Conservation (phyloP, 2,113 vertebrate species). For the Zapus hudsonius region DNA sequence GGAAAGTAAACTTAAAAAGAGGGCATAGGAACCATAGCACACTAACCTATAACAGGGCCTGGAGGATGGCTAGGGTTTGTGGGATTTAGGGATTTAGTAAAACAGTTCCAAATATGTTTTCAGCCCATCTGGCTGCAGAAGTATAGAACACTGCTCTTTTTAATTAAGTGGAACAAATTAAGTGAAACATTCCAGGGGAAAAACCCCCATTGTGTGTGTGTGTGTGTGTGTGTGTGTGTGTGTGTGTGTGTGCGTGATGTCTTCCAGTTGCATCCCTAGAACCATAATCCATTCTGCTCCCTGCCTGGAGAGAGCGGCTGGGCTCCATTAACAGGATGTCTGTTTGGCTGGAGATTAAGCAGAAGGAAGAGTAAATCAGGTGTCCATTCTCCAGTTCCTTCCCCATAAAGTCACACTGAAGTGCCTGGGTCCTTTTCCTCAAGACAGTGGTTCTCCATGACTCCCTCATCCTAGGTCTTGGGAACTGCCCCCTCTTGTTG, state of each 20-base stretch:
- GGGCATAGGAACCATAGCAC: background rate
- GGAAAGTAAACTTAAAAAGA: slow-evolving; percentile 2
- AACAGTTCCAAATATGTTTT: slow-evolving; percentile 5
- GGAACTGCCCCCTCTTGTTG: background rate
- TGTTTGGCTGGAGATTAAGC: background rate
- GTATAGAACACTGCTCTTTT: background rate
- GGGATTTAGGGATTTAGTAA: background rate
- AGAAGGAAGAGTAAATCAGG: background rate
- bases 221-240: no score
- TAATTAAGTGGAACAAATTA: background rate
- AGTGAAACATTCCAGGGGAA: no score
- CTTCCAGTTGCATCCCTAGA: background rate
- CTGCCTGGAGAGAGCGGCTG: background rate
- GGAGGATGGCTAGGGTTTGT: background rate
- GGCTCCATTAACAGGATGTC: background rate
- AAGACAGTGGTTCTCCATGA: background rate
- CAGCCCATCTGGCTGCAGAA: background rate
- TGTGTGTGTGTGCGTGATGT: no score
- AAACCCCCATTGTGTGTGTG: no score
- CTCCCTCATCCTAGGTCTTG: background rate
- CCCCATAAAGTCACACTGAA: background rate
- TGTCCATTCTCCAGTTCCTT: background rate
- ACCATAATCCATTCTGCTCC: background rate
- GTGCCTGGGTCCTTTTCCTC: background rate
- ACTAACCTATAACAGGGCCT: background rate